Base-by-base conservation (phyloP, 2,888 invertebrate species). In the Ennomos fuscantarius region DNA sequence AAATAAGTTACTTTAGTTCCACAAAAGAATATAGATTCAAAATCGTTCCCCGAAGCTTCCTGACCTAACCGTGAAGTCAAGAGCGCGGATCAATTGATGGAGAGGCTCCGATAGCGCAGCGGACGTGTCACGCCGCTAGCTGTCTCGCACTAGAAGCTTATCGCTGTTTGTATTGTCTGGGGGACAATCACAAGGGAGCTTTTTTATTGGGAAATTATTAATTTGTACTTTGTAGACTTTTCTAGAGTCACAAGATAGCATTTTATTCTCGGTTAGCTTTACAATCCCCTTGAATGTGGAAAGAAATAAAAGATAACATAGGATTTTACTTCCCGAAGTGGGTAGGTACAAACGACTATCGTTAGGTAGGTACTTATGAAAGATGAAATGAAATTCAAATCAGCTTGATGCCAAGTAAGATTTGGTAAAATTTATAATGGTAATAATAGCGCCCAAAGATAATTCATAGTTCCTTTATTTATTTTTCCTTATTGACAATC, bases 71-170 rank as follows among this genome's bases (percentile, higher is more conserved):
- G 53, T 48, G 65, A 55, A 72, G 76, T 46, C 61, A 74, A 70
- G 79, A 75, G 74, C 63, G 66, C 59, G 73, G 79, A 89, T 91
- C 91, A 84, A 92, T 92, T 90, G 91, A 92, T 92, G 87, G 86
- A 91, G 89, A 81, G 85, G 60, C 51, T 50, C 55, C 66, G 90
- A 90, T 90, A 89, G 69, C 56, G 59, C 61, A 68, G 59, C 73
- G 84, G 78, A 90, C 90, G 90, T 91, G 91, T 84, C 77, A 69
- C 78, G 82, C 85, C 83, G 77, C 76, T 79, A 84, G 85, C 80
- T 76, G 74, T 70, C 51, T 61, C 35, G 66, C 55, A 47, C 53
- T 56, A 60, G 57, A 46, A 52, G 50, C 63, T 69, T 65, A 69
- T 65, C 69, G 53, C 63, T 58, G 55, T 50, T 53, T 54, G 56